phyloP scores from a whole-genome alignment of 2,113 vertebrate species.

The Scopus umbretta region DNA sequence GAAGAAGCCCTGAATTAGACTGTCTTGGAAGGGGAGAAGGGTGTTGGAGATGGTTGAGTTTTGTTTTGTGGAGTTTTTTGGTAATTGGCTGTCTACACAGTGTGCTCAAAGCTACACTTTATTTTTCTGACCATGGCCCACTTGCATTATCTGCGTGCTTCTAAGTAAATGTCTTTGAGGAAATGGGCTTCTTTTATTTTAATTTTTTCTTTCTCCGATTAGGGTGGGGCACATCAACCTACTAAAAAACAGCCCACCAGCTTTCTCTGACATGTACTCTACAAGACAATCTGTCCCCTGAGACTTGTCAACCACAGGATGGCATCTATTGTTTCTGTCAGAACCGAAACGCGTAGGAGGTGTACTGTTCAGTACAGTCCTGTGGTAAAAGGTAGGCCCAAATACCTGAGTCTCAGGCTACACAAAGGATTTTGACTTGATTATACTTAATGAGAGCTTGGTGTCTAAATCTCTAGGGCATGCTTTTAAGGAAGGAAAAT shows the following conservation, averaged over 20 bases:
- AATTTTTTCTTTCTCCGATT: not conserved
- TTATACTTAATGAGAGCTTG: not conserved
- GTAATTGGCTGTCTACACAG: not conserved
- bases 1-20: not conserved
- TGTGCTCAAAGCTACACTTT: rapidly evolving
- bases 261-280: not conserved
- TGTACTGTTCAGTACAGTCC: too few species aligned
- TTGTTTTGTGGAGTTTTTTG: not conserved
- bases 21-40: not conserved
- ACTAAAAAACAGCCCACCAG: not conserved
- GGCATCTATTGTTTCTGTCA: not conserved
- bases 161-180: not conserved
- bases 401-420: not conserved
- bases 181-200: not conserved
- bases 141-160: not conserved
- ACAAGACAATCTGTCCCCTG: not conserved
- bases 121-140: not conserved
- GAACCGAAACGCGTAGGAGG: not conserved
- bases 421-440: not conserved
- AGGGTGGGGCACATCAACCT: not conserved
- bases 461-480: not conserved
- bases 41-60: not conserved
- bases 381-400: not conserved
- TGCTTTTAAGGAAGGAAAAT: not conserved
- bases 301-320: not conserved